Evolutionary conservation across 1,140 invertebrate genomes (phyloP), one percentile per base, ranked within the genome.

Genomic region (Mercenaria mercenaria): DNA sequence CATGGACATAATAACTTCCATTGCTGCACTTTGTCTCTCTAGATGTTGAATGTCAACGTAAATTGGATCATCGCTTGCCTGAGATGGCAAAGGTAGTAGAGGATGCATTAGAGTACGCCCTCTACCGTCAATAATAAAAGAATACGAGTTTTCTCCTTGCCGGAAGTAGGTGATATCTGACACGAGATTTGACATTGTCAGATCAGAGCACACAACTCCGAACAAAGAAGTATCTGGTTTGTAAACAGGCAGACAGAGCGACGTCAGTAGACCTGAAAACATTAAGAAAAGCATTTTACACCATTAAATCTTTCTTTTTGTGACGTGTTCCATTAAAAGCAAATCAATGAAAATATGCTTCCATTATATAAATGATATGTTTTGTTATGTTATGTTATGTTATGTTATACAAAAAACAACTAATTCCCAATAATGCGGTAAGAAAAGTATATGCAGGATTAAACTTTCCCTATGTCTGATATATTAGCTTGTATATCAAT

Each of bases 11-110:
- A 72, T 72, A 1, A 72, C 67, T 72, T 72, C 67, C 10, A 1
- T 20, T 37, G 67, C 67, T 18, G 37, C 67, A 37, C 32, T 39
- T 72, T 72, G 34, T 72, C 67, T 72, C 67, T 72, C 67, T n/a
- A 72, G 34, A 26, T 72, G 67, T 72, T 72, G 67, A 32, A 72
- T 72, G 15, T 41, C 67, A 37, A 72, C 67, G 23, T 72, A 72
- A 39, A 72, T 29, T 23, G 67, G 67, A 20, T 39, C 67, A 39
- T 41, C 67, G 29, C 34, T 72, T 37, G 67, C 67, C 18, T 72
- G 34, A 20, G 67, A 72, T 4, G 67, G 67, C 34, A 72, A 26
- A 3, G 67, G 67, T 4, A 72, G 67, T 18, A 72, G 67, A 39
- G 67, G 67, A 72, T 72, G 67, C 34, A 72, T 72, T n/a, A 72